Base-by-base conservation (phyloP, 2,797 vertebrate genomes). In the Sternarchorhynchus goeldii region DNA sequence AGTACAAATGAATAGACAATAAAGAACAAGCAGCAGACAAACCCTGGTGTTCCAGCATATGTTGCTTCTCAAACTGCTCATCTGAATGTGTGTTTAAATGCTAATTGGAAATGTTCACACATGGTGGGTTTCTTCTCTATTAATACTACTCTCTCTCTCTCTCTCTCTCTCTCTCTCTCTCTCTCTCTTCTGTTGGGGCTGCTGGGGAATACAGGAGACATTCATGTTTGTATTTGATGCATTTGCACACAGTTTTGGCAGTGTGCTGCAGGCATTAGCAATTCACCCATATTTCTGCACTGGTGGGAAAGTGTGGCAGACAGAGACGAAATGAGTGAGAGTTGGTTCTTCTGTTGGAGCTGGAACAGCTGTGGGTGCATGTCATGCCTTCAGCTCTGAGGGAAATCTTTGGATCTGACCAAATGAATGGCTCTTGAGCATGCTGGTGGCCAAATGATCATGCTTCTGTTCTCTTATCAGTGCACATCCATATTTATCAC, bases 401-500 rank as follows among this genome's bases (percentile, higher is more conserved):
- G 45, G 45, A 12, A 50, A 50, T 50, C 12, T 50, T 10, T 50
- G 45, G 8, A 50, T 50, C 45, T 50, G 8, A 21, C 39, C 10
- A n/a, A 81, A 55, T 17, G 65, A 63, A 64, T 17, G 53, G 65
- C 70, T 72, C 73, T 66, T 32, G 67, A 60, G 75, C 17, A 55
- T 79, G 84, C 77, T 81, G 82, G 78, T 68, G 79, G 85, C 83
- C 84, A 86, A 88, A 86, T 83, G 75, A 86, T 75, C 81, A 71
- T 69, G 20, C 79, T 71, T 73, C 78, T 84, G 84, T 79, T 76
- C 62, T 76, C 81, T 77, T 79, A 77, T 88, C 75, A 84, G 80
- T 80, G 80, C 55, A 56, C 85, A 86, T 85, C 79, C 85, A 87
- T 90, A 86, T 91, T 88, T 86, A 88, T 87, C 87, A 79, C 74